Percentiles rank a stretch among this genome's conserved stretches.
phyloP scores from a whole-genome alignment of 2,888 invertebrate genomes.

The Athrips mouffetella region DNA sequence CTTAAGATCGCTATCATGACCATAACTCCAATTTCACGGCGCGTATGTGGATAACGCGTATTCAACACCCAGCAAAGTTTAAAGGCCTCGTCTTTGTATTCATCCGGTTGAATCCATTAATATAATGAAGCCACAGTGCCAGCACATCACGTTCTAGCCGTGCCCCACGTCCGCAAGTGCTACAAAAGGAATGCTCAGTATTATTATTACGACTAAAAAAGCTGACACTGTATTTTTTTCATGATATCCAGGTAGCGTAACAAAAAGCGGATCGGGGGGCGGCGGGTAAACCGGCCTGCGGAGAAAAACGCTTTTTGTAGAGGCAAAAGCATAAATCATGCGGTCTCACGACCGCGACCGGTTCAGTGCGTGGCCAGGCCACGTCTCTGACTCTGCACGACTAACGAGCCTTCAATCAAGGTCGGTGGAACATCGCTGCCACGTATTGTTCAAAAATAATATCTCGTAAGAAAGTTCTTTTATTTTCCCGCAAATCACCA shows the following conservation, averaged over 20 bases:
- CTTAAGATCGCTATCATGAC: constrained; percentile 35
- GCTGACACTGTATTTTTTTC: constrained; percentile 66
- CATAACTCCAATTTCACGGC: constrained; percentile 54
- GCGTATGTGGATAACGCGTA: constrained; percentile 52
- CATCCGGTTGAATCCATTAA: constrained; percentile 72
- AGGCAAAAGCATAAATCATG: constrained; percentile 71
- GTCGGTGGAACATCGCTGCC: constrained; percentile 51
- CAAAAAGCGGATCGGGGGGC: constrained; percentile 50
- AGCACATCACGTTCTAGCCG: constrained; percentile 64
- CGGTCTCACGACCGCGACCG: constrained; percentile 65
- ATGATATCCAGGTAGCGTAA: constrained; percentile 68
- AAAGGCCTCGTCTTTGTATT: constrained; percentile 70
- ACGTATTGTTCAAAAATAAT: constrained; percentile 46
- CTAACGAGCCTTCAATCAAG: constrained; percentile 76
- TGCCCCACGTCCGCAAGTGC: constrained; percentile 69
- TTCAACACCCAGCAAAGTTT: constrained; percentile 61
- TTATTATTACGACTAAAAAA: constrained; percentile 71
- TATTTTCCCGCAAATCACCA: too few relatives aligned
- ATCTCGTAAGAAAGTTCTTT: too few relatives aligned
- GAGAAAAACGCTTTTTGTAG: constrained; percentile 58
- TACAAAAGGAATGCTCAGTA: constrained; percentile 72
- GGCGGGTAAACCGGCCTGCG: constrained; percentile 60
- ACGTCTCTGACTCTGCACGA: constrained; percentile 38
- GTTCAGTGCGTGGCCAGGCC: constrained; percentile 52
- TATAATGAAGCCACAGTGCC: constrained; percentile 72